Conservation (phyloP, 30 jellyfish, hydroid and myxozoan genomes). For the Calvadosia cruxmelitensis region DNA sequence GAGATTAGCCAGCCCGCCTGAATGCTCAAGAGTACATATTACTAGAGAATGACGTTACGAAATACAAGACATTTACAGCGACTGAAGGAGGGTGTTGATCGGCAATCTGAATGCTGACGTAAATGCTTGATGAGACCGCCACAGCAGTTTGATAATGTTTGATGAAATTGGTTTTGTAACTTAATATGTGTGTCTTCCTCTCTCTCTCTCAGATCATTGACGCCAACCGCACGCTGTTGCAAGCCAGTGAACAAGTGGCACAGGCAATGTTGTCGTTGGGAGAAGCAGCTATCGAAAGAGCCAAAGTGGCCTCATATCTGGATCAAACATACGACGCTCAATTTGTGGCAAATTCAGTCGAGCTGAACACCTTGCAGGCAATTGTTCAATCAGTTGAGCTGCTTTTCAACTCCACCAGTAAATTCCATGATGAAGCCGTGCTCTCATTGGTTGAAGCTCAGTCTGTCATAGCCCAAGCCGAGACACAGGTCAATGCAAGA, state of each 20-base stretch:
- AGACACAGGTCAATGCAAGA: slow-evolving; percentile 27
- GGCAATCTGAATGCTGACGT: no score
- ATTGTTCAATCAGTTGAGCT: slow-evolving; percentile 30
- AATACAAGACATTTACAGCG: no score
- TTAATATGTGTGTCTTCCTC: no score
- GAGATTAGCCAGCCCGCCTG: no score
- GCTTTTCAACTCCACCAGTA: slow-evolving; percentile 32
- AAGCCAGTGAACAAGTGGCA: slow-evolving; percentile 61
- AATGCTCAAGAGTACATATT: no score
- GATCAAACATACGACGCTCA: slow-evolving; percentile 48
- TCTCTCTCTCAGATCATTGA: slow-evolving; percentile 36
- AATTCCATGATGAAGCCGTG: slow-evolving; percentile 47
- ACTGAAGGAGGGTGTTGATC: no score
- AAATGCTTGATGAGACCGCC: no score
- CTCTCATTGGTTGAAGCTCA: slow-evolving; percentile 41
- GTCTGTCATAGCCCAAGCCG: slow-evolving; percentile 55
- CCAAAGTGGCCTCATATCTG: slow-evolving; percentile 41
- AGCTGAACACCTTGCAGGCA: slow-evolving; percentile 41
- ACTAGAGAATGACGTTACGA: no score
- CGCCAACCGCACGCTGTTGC: slow-evolving; percentile 57
- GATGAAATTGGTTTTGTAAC: no score
- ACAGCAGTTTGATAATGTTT: no score
- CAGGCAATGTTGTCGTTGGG: slow-evolving; percentile 51
- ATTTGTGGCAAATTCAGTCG: slow-evolving; percentile 64
- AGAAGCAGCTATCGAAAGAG: slow-evolving; percentile 50